These are phyloP conservation scores for Tringa solitaria DNA, from an alignment of 2,113 vertebrate genomes.

Conservation along the genomic window DNA sequence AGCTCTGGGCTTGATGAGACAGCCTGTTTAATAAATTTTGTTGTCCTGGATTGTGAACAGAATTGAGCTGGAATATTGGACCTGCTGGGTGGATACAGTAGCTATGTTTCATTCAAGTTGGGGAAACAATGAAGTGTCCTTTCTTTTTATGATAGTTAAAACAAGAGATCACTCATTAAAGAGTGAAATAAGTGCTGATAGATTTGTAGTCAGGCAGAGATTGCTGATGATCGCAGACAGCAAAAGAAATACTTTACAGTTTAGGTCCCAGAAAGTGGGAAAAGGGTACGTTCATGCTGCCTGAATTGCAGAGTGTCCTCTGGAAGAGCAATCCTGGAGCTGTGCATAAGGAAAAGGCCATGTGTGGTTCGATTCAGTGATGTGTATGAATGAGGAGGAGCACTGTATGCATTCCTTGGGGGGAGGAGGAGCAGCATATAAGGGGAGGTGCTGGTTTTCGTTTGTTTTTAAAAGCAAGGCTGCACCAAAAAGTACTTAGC, in stretches of 20 bases:
- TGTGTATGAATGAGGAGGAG: neutral
- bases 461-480: neutral
- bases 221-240: neutral
- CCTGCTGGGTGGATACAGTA: neutral
- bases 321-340: neutral
- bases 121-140: neutral
- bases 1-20: neutral
- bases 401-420: neutral
- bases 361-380: neutral
- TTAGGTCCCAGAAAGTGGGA: neutral
- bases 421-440: neutral
- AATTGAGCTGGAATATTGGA: neutral
- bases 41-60: neutral
- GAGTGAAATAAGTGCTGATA: neutral
- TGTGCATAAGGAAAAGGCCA: neutral
- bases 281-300: fast-evolving
- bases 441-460: neutral
- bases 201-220: neutral
- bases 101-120: neutral
- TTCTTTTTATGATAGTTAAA: neutral
- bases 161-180: neutral
- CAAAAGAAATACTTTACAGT: neutral
- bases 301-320: neutral
- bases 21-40: neutral
- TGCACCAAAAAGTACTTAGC: neutral